A percentile compares a stretch with the other conserved stretches of the same genome.
Conservation (phyloP, 2,113 vertebrate genomes). For the Poeciliopsis prolifica region DNA sequence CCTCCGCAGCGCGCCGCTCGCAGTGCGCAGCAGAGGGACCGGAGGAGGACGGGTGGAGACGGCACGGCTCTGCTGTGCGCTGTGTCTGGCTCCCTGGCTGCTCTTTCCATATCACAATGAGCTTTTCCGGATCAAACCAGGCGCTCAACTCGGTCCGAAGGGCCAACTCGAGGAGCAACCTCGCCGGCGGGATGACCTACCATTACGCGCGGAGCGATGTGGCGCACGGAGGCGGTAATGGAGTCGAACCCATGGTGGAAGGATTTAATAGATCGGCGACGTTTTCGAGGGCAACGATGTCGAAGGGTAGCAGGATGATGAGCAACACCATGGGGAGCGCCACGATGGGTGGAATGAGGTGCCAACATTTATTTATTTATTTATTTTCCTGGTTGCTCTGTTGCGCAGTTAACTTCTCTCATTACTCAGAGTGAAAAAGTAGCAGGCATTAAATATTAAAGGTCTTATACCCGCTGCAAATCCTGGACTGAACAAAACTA, state of each 20-base stretch:
- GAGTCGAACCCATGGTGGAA: slow-evolving; percentile 31
- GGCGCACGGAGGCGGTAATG: slow-evolving; percentile 59
- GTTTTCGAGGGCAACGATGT: slow-evolving; percentile 27
- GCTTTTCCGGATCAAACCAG: slow-evolving; percentile 64
- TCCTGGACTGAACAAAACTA: background rate
- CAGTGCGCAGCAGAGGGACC: slow-evolving; percentile 49
- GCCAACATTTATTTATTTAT: background rate
- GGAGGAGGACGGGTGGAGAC: slow-evolving; percentile 17
- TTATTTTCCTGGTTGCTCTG: slow-evolving; percentile 1
- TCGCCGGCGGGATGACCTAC: slow-evolving; percentile 15
- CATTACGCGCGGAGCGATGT: slow-evolving; percentile 64
- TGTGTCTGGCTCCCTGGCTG: background rate
- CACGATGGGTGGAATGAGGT: slow-evolving; percentile 22
- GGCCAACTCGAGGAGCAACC: slow-evolving; percentile 57
- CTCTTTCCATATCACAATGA: slow-evolving; percentile 50
- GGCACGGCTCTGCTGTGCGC: background rate
- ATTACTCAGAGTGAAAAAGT: background rate
- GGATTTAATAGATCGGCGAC: slow-evolving; percentile 34
- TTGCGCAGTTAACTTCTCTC: slow-evolving; percentile 2
- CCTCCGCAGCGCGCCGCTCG: background rate
- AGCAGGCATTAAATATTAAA: slow-evolving; percentile 36
- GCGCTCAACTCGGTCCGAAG: slow-evolving; percentile 34
- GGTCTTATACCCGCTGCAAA: background rate
- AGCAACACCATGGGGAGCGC: background rate
- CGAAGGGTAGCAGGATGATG: slow-evolving; percentile 16